phyloP scores from a whole-genome alignment of 2,888 invertebrate species.

The Chalcosyrphus nemorum region DNA sequence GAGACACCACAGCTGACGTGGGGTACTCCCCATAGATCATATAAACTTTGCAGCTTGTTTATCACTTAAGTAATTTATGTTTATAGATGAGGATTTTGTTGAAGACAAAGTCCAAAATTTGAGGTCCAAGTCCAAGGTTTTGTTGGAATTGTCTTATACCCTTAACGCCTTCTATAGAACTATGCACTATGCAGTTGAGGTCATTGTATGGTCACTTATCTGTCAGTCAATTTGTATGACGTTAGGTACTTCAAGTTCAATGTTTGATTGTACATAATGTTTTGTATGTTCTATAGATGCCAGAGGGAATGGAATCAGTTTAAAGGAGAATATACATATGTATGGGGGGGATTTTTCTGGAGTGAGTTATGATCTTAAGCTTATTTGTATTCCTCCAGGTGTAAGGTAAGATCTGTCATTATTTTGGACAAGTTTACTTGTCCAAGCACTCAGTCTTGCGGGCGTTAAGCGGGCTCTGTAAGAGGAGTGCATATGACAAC shows the following conservation, averaged over 20 bases:
- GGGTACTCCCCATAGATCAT: not conserved
- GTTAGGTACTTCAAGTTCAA: too few relatives aligned
- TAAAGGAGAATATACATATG: not conserved
- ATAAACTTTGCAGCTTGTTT: not conserved
- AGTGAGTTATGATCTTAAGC: not conserved
- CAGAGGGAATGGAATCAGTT: not conserved
- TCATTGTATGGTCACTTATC: not conserved
- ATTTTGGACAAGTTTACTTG: too few relatives aligned
- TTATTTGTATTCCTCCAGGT: not conserved
- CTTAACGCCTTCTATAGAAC: not conserved
- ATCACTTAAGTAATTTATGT: not conserved
- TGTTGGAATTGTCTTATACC: not conserved
- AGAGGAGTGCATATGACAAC: too few relatives aligned
- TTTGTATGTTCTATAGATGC: not conserved
- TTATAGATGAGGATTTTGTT: not conserved
- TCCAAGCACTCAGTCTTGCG: too few relatives aligned
- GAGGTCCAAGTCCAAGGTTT: not conserved
- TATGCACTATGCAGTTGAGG: not conserved
- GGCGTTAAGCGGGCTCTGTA: too few relatives aligned
- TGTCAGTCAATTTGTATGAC: too few relatives aligned
- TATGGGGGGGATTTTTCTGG: not conserved
- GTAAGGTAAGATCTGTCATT: not conserved
- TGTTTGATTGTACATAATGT: not conserved
- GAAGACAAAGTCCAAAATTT: conserved; percentile 1
- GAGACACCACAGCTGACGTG: not conserved